These are phyloP conservation scores for Griposia aprilina DNA, from an alignment of 2,888 invertebrate species.

Conservation along the genomic window DNA sequence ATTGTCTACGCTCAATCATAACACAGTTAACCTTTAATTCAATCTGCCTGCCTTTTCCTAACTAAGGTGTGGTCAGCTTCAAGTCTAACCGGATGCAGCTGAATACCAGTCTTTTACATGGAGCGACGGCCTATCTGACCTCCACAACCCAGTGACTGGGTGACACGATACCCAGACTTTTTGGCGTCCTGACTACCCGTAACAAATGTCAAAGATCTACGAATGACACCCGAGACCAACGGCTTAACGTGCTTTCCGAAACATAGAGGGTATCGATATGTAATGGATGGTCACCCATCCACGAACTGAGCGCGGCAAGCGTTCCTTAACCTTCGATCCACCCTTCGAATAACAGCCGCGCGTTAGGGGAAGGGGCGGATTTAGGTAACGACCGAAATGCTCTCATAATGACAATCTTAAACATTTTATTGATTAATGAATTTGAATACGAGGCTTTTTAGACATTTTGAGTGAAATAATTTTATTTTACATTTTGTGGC, in stretches of 20 bases:
- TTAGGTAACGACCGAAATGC: no score
- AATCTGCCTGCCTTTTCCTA: neutral
- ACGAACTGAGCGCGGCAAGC: neutral
- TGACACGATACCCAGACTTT: neutral
- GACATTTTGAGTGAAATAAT: no score
- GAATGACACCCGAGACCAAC: neutral
- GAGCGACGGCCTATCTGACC: neutral
- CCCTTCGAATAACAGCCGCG: no score
- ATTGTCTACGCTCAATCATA: slow-evolving; percentile 73
- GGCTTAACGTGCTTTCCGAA: neutral
- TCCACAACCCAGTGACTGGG: neutral
- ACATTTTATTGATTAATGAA: no score
- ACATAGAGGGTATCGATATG: no score
- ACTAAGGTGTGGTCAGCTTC: neutral
- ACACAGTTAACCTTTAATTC: slow-evolving; percentile 52
- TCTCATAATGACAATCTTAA: no score
- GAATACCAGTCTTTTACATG: neutral
- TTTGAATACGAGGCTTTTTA: no score
- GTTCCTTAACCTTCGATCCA: no score
- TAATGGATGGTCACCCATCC: no score
- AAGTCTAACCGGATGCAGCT: neutral
- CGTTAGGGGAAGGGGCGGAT: no score
- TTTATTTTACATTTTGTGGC: no score
- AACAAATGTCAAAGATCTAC: neutral
- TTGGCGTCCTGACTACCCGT: no score